These are phyloP conservation scores for Anthophora plumipes DNA, from an alignment of 2,888 invertebrate genomes.

Conservation along the genomic window DNA sequence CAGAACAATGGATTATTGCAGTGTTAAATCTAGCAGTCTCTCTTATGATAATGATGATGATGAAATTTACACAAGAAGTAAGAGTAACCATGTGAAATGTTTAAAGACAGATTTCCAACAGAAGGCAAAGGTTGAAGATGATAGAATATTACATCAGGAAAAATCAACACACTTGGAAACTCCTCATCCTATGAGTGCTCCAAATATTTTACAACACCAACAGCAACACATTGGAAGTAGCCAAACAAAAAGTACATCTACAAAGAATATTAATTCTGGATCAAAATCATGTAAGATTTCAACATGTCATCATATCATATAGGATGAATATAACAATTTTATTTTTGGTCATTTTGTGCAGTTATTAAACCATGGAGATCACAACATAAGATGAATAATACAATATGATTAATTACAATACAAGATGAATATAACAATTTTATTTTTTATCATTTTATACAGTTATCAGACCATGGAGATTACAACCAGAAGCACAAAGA, in stretches of 20 bases:
- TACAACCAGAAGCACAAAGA: constrained; percentile 81
- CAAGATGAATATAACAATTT: neutral
- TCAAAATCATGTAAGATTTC: constrained; percentile 77
- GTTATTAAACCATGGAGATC: constrained; percentile 87
- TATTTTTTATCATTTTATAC: constrained; percentile 65
- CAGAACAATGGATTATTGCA: neutral
- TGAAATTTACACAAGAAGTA: neutral
- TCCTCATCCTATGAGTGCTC: constrained; percentile 42
- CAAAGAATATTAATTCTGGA: constrained; percentile 51
- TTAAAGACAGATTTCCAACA: neutral
- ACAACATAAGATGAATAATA: too few relatives aligned
- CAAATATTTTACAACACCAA: constrained; percentile 36
- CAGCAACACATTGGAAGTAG: constrained; percentile 27
- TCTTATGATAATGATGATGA: constrained; percentile 8
- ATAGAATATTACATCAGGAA: neutral
- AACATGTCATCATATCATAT: neutral
- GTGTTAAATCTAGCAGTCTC: constrained; percentile 14
- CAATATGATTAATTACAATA: neutral
- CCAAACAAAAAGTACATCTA: constrained; percentile 47
- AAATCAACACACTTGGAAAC: constrained; percentile 2
- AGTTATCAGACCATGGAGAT: constrained; percentile 88
- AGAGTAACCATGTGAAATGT: neutral
- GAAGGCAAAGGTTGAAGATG: neutral
- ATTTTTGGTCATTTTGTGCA: constrained; percentile 77
- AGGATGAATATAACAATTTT: neutral